Percentiles rank a stretch among this genome's conserved stretches.
Evolutionary conservation across 1,140 invertebrate genomes (phyloP).

Genomic region (Bombus picipes): DNA sequence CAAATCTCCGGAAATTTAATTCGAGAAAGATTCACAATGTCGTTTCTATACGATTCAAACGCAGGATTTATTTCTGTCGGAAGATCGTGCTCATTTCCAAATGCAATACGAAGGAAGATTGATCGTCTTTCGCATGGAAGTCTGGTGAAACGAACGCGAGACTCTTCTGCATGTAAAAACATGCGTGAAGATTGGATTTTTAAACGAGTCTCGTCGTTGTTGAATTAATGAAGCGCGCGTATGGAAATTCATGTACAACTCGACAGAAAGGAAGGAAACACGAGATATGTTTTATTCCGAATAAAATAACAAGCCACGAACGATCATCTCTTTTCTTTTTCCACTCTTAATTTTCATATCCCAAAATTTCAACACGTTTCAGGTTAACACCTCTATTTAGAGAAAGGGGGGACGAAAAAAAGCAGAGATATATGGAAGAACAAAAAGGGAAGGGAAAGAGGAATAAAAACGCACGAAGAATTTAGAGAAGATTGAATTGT

Average conservation of each 20-base stretch:
- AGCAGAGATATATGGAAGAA: background rate
- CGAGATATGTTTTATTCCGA: background rate
- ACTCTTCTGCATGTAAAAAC: background rate
- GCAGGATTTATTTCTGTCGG: background rate
- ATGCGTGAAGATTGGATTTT: constrained; percentile 36
- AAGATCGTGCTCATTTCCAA: too few relatives aligned
- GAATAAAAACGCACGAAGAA: background rate
- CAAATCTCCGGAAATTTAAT: background rate
- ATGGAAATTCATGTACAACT: background rate
- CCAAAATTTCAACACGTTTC: background rate
- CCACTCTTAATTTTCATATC: background rate
- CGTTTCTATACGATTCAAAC: background rate
- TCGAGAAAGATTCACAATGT: background rate
- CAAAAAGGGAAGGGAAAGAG: background rate
- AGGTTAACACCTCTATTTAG: background rate
- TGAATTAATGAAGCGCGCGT: constrained; percentile 30
- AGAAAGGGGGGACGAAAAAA: background rate
- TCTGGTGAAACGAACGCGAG: background rate
- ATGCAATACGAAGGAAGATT: constrained; percentile 15
- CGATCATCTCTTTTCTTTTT: too few relatives aligned
- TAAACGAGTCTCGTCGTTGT: background rate
- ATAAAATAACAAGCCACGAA: background rate
- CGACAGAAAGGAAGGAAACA: too few relatives aligned
- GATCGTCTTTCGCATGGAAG: background rate
- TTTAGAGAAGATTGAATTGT: background rate